Percentiles rank a stretch among this genome's conserved stretches.
These are phyloP conservation scores for Chiloscyllium punctatum DNA, from an alignment of 2,797 vertebrate genomes.

Conservation along the genomic window DNA sequence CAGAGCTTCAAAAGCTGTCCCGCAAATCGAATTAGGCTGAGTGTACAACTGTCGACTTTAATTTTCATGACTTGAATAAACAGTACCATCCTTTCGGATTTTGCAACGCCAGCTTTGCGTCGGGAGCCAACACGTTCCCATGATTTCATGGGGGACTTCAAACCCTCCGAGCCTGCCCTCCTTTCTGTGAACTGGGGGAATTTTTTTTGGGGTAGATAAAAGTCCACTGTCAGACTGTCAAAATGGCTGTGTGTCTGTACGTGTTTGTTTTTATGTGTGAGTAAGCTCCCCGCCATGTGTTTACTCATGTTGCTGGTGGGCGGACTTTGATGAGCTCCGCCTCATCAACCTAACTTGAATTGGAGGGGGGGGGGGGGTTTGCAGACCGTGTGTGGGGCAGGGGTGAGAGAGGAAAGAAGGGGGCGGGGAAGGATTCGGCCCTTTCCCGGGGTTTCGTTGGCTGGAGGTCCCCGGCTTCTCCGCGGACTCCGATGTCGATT, in stretches of 20 bases:
- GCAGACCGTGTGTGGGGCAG: neutral
- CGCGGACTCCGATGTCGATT: neutral
- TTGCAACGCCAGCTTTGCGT: neutral
- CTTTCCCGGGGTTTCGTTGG: neutral
- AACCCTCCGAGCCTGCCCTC: neutral
- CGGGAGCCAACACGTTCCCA: neutral
- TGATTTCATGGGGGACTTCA: neutral
- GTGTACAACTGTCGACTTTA: neutral
- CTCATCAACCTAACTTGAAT: conserved; percentile 30
- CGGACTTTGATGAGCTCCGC: neutral
- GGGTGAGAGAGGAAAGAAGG: too few species aligned
- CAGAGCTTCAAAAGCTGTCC: too few species aligned
- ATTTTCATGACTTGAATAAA: neutral
- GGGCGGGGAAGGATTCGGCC: too few species aligned
- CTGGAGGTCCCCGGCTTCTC: neutral
- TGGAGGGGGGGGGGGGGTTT: too few species aligned
- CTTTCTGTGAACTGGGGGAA: neutral
- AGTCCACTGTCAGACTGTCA: neutral
- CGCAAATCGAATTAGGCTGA: neutral
- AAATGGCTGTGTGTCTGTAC: conserved; percentile 10
- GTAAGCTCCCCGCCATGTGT: conserved; percentile 33
- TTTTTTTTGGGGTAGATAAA: neutral
- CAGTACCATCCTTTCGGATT: neutral
- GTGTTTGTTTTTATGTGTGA: neutral
- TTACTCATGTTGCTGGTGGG: conserved; percentile 22